These are phyloP conservation scores for Pseudolycoriella hygida DNA, from an alignment of 2,888 invertebrate species.

Conservation along the genomic window DNA sequence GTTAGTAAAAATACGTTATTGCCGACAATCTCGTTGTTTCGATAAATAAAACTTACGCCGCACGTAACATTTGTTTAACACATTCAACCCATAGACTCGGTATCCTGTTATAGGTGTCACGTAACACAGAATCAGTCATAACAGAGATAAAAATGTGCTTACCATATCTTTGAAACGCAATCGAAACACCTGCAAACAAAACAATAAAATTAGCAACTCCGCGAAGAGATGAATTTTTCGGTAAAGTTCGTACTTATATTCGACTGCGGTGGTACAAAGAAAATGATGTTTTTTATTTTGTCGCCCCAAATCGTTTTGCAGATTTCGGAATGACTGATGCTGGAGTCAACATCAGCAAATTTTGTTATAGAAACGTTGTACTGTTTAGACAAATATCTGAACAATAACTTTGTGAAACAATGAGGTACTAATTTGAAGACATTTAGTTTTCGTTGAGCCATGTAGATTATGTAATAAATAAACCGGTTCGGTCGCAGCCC, in stretches of 20 bases:
- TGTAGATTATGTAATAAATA: conserved; percentile 23
- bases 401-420: conserved; percentile 23
- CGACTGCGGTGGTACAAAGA: conserved; percentile 27
- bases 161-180: conserved; percentile 26
- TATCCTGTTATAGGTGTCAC: conserved; percentile 23
- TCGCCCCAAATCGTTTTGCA: conserved; percentile 25
- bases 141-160: conserved; percentile 23
- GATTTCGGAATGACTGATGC: conserved; percentile 14
- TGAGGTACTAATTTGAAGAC: conserved; percentile 23
- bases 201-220: conserved; percentile 2
- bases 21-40: too few species aligned
- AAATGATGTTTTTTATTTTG: conserved; percentile 22
- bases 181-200: conserved; percentile 18
- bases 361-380: conserved; percentile 27
- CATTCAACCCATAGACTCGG: conserved; percentile 23
- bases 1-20: too few species aligned
- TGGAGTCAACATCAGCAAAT: conserved; percentile 17
- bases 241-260: conserved; percentile 20
- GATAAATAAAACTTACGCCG: too few species aligned
- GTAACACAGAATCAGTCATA: conserved; percentile 26
- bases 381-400: conserved; percentile 25
- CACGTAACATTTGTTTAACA: conserved; percentile 16
- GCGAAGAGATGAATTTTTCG: not conserved
- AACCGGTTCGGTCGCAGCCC: conserved; percentile 22
- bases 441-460: conserved; percentile 25